These are phyloP conservation scores for Labroides dimidiatus DNA, from an alignment of 2,797 vertebrate genomes.

Conservation along the genomic window DNA sequence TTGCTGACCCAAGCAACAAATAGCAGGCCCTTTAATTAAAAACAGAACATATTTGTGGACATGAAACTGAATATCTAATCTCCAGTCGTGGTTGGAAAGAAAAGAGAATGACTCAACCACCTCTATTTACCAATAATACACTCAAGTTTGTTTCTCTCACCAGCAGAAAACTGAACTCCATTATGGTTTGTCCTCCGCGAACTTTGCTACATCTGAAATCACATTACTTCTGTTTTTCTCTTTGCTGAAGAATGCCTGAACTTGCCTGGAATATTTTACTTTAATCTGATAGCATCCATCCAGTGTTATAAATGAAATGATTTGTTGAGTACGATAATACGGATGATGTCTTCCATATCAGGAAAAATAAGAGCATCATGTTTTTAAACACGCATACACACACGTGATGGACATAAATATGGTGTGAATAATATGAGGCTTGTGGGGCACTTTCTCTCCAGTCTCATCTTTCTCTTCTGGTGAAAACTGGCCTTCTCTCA, in stretches of 20 bases:
- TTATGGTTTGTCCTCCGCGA: constrained; percentile 35
- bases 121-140: constrained; percentile 66
- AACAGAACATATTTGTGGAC: constrained; percentile 64
- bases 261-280: neutral
- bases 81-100: constrained; percentile 64
- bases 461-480: constrained; percentile 67
- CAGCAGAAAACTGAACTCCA: constrained; percentile 28
- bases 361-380: constrained; percentile 7
- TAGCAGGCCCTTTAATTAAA: constrained; percentile 60
- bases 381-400: constrained; percentile 8
- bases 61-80: constrained; percentile 67
- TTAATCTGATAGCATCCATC: constrained; percentile 1
- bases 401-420: constrained; percentile 25
- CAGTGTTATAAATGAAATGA: constrained; percentile 14
- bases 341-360: constrained; percentile 13
- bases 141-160: constrained; percentile 45
- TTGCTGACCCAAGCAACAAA: constrained; percentile 61
- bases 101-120: constrained; percentile 61
- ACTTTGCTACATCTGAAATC: neutral
- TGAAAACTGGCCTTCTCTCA: constrained; percentile 68
- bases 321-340: constrained; percentile 1
- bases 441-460: constrained; percentile 53
- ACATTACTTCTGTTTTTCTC: constrained; percentile 13
- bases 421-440: constrained; percentile 60
- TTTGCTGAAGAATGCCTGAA: neutral